phyloP scores from a whole-genome alignment of 2,888 invertebrate genomes.

The Lasioglossum morio region DNA sequence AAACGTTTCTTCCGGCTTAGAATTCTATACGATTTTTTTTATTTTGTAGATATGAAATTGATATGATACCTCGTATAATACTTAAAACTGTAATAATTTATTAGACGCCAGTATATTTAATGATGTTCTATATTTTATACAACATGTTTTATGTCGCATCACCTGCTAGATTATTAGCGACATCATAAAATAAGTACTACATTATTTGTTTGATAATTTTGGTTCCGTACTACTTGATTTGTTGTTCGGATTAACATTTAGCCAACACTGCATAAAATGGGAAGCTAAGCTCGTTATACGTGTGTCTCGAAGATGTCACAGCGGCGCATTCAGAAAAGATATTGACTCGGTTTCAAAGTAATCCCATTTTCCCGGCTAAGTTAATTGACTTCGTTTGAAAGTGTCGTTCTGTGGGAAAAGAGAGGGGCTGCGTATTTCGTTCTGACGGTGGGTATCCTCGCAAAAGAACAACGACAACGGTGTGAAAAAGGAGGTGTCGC shows the following conservation, averaged over 20 bases:
- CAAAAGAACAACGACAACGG: conserved; percentile 2
- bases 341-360: conserved; percentile 19
- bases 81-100: too few relatives aligned
- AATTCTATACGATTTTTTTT: too few relatives aligned
- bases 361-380: conserved; percentile 22
- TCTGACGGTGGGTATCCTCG: background rate
- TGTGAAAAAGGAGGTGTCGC: background rate
- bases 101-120: too few relatives aligned
- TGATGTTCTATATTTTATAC: too few relatives aligned
- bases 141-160: too few relatives aligned
- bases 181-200: too few relatives aligned
- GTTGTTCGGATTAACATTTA: background rate
- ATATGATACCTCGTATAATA: too few relatives aligned
- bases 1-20: too few relatives aligned
- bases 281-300: background rate
- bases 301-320: background rate
- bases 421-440: background rate
- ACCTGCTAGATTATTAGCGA: too few relatives aligned
- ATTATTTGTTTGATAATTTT: too few relatives aligned
- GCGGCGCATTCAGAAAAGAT: conserved; percentile 54
- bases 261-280: background rate
- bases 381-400: conserved; percentile 32
- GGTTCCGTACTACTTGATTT: background rate
- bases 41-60: too few relatives aligned
- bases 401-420: conserved; percentile 15